Evolutionary conservation across 2,797 vertebrate genomes (phyloP), one percentile per base, ranked within the genome.

Genomic region (Danio jaintianensis): DNA sequence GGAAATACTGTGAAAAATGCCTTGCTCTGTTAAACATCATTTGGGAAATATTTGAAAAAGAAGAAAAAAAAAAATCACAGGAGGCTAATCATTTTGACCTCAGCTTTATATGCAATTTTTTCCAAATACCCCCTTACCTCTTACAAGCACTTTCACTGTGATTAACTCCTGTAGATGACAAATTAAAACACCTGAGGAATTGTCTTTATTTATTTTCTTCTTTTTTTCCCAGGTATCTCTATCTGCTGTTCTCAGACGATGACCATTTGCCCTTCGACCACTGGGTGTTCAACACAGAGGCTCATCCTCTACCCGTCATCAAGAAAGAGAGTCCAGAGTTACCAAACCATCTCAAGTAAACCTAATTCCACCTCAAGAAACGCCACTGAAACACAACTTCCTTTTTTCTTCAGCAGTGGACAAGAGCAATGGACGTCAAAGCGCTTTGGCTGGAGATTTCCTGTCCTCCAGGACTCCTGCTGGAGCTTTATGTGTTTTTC

Each of bases 281-380:
- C 75, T 99, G 98, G 98, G 93, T 99, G 85, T 99, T 99, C 87
- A 99, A 99, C 91, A 98, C 97, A 0, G 98, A 99, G 90, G 98
- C 98, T 13, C 98, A 99, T 85, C 96, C 97, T n/a, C 93, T 99
- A 80, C 98, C 97, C 10, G 18, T 99, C 85, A 94, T 99, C 85
- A 94, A 53, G 86, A 94, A 89, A 75, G 93, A 93, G 10, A 87
- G 89, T 75, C 94, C 85, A 0, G 93, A 93, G 88, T 85, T 87
- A 83, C 89, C 90, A 84, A 92, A 92, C 67, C 87, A 92, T n/a
- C 90, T 93, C 88, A 91, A 94, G 91, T 93, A 90, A 83, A 1
- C 63, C 73, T 62, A 43, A 18, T 15, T 22, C 81, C 67, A 13
- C 40, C 56, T 42, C 2, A 16, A 48, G 29, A 29, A 68, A 40